phyloP scores from a whole-genome alignment of 2,888 invertebrate genomes.

The Caenorhabditis sp. region DNA sequence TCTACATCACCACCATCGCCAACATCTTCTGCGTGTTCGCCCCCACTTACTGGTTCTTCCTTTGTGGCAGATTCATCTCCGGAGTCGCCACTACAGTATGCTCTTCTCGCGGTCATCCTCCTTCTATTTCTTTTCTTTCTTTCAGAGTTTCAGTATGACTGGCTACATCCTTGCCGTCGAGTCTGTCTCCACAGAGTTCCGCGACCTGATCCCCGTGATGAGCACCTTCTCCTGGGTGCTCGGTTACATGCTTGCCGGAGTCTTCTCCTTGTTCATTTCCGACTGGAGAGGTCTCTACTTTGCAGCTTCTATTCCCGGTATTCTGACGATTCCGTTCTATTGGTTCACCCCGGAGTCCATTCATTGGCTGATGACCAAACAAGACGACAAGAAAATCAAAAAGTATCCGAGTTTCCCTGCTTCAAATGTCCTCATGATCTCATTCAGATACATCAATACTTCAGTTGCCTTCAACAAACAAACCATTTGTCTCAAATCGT shows the following conservation, averaged over 20 bases:
- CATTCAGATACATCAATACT: constrained; percentile 69
- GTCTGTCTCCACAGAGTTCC: constrained; percentile 71
- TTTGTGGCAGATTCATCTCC: constrained; percentile 78
- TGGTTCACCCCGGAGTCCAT: constrained; percentile 78
- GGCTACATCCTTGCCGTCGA: constrained; percentile 70
- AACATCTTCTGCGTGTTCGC: constrained; percentile 77
- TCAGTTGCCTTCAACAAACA: constrained; percentile 71
- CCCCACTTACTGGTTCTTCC: constrained; percentile 73
- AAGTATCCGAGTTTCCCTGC: constrained; percentile 59
- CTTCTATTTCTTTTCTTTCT: constrained; percentile 1
- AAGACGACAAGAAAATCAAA: constrained; percentile 68
- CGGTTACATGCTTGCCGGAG: constrained; percentile 78
- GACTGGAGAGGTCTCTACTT: constrained; percentile 80
- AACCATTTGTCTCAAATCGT: constrained; percentile 49
- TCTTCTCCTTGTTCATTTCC: constrained; percentile 70
- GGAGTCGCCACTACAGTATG: constrained; percentile 76
- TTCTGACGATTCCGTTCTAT: constrained; percentile 75
- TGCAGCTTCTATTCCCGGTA: constrained; percentile 72
- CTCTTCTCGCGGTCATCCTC: neutral
- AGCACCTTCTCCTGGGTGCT: constrained; percentile 65
- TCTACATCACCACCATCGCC: constrained; percentile 76
- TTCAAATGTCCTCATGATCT: too few relatives aligned
- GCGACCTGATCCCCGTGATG: constrained; percentile 68
- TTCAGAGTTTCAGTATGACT: constrained; percentile 65
- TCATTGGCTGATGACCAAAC: constrained; percentile 79